Conservation (phyloP, 2,888 invertebrate species). For the Dione juno region DNA sequence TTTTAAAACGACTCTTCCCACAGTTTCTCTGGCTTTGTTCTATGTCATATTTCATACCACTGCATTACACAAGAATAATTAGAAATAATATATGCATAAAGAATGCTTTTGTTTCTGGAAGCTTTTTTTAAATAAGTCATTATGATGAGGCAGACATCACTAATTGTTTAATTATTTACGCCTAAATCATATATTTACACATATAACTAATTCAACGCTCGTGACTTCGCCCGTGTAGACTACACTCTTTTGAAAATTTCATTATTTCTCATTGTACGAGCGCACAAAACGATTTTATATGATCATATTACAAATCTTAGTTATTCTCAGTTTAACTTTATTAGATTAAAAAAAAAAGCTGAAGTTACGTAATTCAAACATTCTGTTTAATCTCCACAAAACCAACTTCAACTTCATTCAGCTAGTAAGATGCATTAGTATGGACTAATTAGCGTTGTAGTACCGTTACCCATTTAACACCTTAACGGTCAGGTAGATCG, state of each 20-base stretch:
- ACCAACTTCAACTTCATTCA: neutral
- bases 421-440: neutral
- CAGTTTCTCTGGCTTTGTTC: constrained; percentile 39
- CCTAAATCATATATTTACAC: neutral
- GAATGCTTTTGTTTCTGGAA: constrained; percentile 16
- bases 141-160: neutral
- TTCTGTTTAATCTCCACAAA: neutral
- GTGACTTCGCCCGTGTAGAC: too few relatives aligned
- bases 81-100: constrained; percentile 30
- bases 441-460: constrained; percentile 20
- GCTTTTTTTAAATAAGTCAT: neutral
- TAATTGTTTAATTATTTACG: neutral
- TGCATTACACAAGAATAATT: constrained; percentile 32
- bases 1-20: constrained; percentile 61
- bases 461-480: constrained; percentile 31
- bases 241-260: too few relatives aligned
- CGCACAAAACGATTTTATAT: too few relatives aligned
- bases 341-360: too few relatives aligned
- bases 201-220: too few relatives aligned
- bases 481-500: constrained; percentile 29
- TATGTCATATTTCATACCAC: constrained; percentile 34
- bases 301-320: too few relatives aligned
- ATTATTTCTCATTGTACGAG: too few relatives aligned
- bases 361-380: neutral
- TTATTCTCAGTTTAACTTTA: too few relatives aligned